Base-by-base conservation (phyloP, 2,888 invertebrate genomes). In the Yponomeuta plumbellus region DNA sequence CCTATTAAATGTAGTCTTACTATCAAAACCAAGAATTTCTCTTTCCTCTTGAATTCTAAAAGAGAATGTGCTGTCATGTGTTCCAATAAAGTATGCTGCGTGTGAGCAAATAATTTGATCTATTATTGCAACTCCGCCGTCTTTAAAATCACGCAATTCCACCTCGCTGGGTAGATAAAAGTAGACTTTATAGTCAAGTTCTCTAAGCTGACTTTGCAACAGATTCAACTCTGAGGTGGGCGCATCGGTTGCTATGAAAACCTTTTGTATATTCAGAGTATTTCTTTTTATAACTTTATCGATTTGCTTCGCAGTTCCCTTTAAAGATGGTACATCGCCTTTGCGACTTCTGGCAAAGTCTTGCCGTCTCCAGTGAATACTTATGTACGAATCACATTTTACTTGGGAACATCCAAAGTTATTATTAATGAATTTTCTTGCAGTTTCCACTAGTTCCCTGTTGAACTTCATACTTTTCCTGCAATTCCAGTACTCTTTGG, bases 1-100 rank as follows among this genome's bases (percentile, higher is more conserved):
- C 69, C 96, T 92, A 84, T 99, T 99, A 80, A 98, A 99, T 0
- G 99, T 99, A 11, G 94, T 94, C 34, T 93, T 87, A 59, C 93
- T 91, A 8, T 94, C 92, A 83, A 98, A 98, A 1, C 98, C 98
- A 61, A 99, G 81, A 69, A 99, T 98, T 88, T 99, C 99, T 34
- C 99, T 92, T 80, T 99, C 99, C 81, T 99, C 99, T 86, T 99
- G 98, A 72, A 99, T 99, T 67, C 99, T 93, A 82, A 96, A 98
- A 0, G 98, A 95, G 84, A 99, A 99, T 0, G 99, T 99, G 68
- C 99, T 99, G 74, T 98, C 97, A 80, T 95, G 94, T 0, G 97
- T 98, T 11, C 99, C 99, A 57, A 98, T 93, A 78, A 99, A 99
- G 80, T 94, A 94, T 71, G 94, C 93, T 0, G 97, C 96, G 84